Evolutionary conservation across 2,797 vertebrate species (phyloP), one percentile per base, ranked within the genome.

Genomic region (Acanthurus lineatus): DNA sequence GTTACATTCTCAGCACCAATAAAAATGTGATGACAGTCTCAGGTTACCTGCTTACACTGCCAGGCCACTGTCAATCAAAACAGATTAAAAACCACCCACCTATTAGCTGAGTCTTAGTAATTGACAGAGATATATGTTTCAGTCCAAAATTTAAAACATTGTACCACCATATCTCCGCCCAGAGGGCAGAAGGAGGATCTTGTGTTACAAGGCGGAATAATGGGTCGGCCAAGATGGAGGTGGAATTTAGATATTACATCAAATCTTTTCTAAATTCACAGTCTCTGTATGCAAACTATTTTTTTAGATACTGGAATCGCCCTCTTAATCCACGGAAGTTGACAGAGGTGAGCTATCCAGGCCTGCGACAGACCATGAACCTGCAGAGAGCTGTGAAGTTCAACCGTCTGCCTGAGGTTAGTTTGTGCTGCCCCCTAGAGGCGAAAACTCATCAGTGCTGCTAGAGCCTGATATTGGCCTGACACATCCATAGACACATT

Each of bases 261-360:
- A 17, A 1, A 15, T 40, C 3, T 62, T 12, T 56, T 9, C 16
- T 16, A 63, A 69, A 69, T 59, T 44, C 78, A 77, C 53, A 59
- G 28, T 4, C 28, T 32, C 2, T 32, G 4, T 32, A 32, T 32
- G 28, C 28, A 63, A 17, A 54, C 32, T 54, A 25, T 87, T 32
- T 17, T 77, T 73, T 49, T 90, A 99, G 98, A 88, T 96, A 95
- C 67, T 98, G 97, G 97, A 96, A 97, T 90, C 96, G 97, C 19
- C 96, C 97, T 57, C 92, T 99, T 83, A 99, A 98, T 76, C 95
- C 95, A 32, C 95, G 97, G 69, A 99, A 99, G 80, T 91, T 99
- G 88, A 96, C 96, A 65, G 97, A 99, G 83, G 92, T 99, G 77
- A 96, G 96, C 77, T 96, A 97, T 76, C 97, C 96, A 2, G 96